Conservation (phyloP, 2,888 invertebrate genomes). For the Mesorhabditis belari region DNA sequence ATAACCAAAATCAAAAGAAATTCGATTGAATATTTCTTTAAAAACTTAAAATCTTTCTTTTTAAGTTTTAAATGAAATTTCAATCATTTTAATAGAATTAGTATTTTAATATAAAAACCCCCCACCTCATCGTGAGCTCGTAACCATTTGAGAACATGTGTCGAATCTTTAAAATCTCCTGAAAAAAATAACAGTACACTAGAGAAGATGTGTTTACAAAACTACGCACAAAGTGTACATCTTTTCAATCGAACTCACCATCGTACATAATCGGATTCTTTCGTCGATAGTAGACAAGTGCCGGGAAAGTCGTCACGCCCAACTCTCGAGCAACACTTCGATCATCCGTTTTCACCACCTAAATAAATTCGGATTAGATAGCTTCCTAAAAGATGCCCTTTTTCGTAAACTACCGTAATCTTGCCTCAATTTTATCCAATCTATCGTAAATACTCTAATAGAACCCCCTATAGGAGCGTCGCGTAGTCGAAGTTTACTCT, state of each 20-base stretch:
- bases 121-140: conserved; percentile 50
- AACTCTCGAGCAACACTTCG: conserved; percentile 75
- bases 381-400: too few relatives aligned
- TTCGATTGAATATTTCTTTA: too few relatives aligned
- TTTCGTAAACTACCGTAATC: too few relatives aligned
- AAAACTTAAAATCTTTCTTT: too few relatives aligned
- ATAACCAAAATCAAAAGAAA: too few relatives aligned
- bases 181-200: conserved; percentile 2
- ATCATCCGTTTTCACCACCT: conserved; percentile 52
- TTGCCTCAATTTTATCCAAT: too few relatives aligned
- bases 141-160: conserved; percentile 48
- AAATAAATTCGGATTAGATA: not conserved
- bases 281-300: conserved; percentile 91
- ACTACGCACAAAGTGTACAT: not conserved
- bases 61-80: not conserved
- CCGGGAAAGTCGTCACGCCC: conserved; percentile 89
- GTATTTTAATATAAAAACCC: too few relatives aligned
- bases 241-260: conserved; percentile 61
- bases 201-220: too few relatives aligned
- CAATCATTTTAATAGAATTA: too few relatives aligned
- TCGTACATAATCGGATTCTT: conserved; percentile 92
- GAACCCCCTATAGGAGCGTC: too few relatives aligned
- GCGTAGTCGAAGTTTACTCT: too few relatives aligned
- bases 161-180: conserved; percentile 52
- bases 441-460: too few relatives aligned